Base-by-base conservation (phyloP, 2,797 vertebrate genomes). In the Prunella strophiata region DNA sequence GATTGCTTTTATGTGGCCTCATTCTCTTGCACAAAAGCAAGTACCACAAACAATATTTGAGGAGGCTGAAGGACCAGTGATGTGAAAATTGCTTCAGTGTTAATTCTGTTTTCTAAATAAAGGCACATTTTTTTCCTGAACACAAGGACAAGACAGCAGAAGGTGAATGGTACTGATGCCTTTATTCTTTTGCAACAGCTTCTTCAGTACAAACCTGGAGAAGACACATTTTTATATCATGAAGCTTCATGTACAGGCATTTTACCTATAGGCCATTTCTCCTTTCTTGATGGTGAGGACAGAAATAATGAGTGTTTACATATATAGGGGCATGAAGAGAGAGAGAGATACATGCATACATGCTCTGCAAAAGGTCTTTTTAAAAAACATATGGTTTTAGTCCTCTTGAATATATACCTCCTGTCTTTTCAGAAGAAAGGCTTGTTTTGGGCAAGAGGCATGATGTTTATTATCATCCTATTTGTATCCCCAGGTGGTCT, bases 71-170 rank as follows among this genome's bases (percentile, higher is more conserved):
- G 63, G 50, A 68, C 78, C 79, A 81, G 61, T 62, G 82, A 88
- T 63, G 91, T 89, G 91, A 89, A 94, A 94, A 94, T 91, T 88
- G 82, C 50, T 78, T 91, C 65, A 70, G 48, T 87, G 88, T 40
- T 92, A 94, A 93, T 92, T 94, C 72, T 76, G 5, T 86, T 89
- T 87, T 85, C 94, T 95, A 93, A 94, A 82, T 67, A 80, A 55
- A 92, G 87, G 19, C 38, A 50, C 4, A 5, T 88, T 82, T 93
- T 73, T 75, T 73, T 67, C 42, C 42, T 43, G 71, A 83, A 16
- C 18, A 43, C 59, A 74, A 91, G 80, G 73, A 61, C 73, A 74
- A 87, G 78, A 62, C 22, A 79, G 58, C 30, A 91, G 32, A 94
- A 87, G 67, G 67, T 75, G 71, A 87, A 57, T 30, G 16, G 22